Evolutionary conservation across 2,797 vertebrate species (phyloP), one percentile per base, ranked within the genome.

Genomic region (Gymnocypris eckloni): DNA sequence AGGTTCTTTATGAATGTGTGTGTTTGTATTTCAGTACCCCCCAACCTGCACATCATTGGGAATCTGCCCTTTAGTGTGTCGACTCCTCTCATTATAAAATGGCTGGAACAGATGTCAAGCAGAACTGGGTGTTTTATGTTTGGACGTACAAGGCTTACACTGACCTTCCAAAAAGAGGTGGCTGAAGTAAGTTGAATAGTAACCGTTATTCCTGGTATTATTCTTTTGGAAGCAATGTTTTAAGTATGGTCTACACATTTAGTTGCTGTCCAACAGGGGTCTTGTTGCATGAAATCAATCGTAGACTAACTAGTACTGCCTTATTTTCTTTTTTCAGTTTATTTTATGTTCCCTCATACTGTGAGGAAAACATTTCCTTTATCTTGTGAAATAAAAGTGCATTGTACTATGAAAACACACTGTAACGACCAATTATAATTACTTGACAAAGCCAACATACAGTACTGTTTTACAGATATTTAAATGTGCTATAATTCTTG

Each of bases 101-200:
- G 98, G 98, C 93, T 99, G 89, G 96, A 96, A 90, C 94, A 94
- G 69, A 88, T 99, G 48, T 94, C 97, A 0, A 93, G 92, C 88
- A 94, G 92, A 87, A 93, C 94, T 0, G 98, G 98, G 2, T 97
- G 97, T 76, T 99, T 99, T 72, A 12, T 28, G 50, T 99, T 95
- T 0, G 98, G 98, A 83, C 97, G 98, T 86, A 98, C 97, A 1
- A 95, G 86, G 82, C 97, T 99, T 94, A 99, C 96, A 0, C 92
- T 99, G 90, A 99, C 98, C 22, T 99, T 99, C 91, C 98, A 99
- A 94, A 98, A 98, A 81, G 98, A 99, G 92, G 97, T 99, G 15
- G 97, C 95, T 45, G 97, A 99, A 96, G 98, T 97, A 72, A 71
- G 93, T 79, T 28, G 8, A n/a, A 4, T 5, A 12, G 22, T 18